Evolutionary conservation across 2,113 vertebrate genomes (phyloP), one percentile per base, ranked within the genome.

Genomic region (Hyla sarda): DNA sequence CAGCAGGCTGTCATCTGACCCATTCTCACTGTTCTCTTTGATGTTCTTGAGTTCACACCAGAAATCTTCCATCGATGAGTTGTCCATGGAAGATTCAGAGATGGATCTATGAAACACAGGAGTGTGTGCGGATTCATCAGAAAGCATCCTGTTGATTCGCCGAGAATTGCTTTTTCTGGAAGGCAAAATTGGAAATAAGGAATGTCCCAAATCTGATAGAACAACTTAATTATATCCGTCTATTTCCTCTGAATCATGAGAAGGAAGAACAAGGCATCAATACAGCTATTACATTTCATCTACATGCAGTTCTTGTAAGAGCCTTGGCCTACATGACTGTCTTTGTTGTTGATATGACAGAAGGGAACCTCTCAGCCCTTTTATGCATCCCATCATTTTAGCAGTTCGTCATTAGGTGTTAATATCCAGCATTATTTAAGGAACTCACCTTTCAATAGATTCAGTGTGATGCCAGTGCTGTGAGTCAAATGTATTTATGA

Each of bases 61-160:
- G 88, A 96, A 97, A 81, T 96, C 96, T 47, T 96, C 96, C 96
- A 97, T 95, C 34, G 95, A 95, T 58, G 91, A 89, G n/a, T 93
- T 96, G 87, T 96, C 95, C 82, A 94, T 75, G 0, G 95, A 95
- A 45, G 91, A 94, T 82, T 93, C 94, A 0, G 96, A 96, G 62
- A 91, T 91, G 80, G 95, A 95, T 28, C 92, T 94, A 74, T 90
- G 93, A 80, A 95, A 94, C 0, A 91, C 34, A 1, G 94, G 92
- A n/a, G 92, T 58, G 73, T 89, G 91, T 7, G 92, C 45, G 0
- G 94, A 93, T 50, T 95, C 95, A 0, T 89, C 94, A 88, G 95
- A 96, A 60, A 95, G 94, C 96, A 97, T 97, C 88, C 95, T 96
- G 90, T 91, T 94, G 82, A 93, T 91, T 91, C 91, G 92, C 90